Percentiles rank a stretch among this genome's conserved stretches.
Conservation (phyloP, 2,797 vertebrate species). For the Muscicapa comitata region DNA sequence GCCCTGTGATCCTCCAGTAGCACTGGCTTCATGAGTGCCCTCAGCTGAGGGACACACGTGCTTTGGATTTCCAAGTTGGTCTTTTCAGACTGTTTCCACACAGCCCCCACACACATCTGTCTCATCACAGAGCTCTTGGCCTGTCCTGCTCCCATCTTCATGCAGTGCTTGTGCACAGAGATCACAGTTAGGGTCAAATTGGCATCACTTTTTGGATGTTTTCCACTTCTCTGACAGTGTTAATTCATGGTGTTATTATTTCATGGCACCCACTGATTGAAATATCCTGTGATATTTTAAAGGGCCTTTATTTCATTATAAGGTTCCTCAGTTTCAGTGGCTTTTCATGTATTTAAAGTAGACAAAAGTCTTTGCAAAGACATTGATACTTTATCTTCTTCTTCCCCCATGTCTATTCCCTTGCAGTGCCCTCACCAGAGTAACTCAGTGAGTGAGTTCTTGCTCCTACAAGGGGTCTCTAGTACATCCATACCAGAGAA, state of each 20-base stretch:
- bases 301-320: neutral
- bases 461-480: neutral
- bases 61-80: neutral
- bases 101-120: rapidly evolving
- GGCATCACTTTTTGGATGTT: neutral
- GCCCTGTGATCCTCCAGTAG: rapidly evolving
- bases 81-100: neutral
- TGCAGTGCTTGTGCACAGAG: rapidly evolving
- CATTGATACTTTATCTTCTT: neutral
- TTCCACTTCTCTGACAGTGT: neutral
- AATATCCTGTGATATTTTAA: neutral
- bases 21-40: rapidly evolving
- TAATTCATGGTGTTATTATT: neutral
- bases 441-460: rapidly evolving
- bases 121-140: neutral
- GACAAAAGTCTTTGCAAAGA: neutral
- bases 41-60: rapidly evolving
- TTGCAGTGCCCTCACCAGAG: neutral
- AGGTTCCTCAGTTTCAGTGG: neutral
- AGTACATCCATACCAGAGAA: neutral
- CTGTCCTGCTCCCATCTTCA: neutral
- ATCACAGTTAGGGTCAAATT: neutral
- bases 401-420: neutral
- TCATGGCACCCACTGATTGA: neutral
- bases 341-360: neutral